Base-by-base conservation (phyloP, 2,113 vertebrate species). In the Plestiodon gilberti region DNA sequence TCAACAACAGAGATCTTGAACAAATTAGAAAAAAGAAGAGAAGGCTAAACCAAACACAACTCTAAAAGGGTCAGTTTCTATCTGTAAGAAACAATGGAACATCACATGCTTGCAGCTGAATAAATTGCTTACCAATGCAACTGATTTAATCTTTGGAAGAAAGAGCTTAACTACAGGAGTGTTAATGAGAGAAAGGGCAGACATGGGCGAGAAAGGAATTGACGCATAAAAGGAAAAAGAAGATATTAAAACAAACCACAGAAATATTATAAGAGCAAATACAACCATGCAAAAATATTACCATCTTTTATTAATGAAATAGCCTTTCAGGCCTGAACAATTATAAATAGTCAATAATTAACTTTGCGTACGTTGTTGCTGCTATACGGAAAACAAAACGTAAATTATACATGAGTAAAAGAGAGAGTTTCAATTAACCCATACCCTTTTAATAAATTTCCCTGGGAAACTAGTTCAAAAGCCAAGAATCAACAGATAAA, bases 391-490 rank as follows among this genome's bases (percentile, higher is more conserved):
- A 38, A 25, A 69, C 1, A 82, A 84, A 88, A 61, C 5, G 0
- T 74, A 65, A 6, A 65, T 64, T 73, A 84, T 15, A 61, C 76
- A 15, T n/a, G 55, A 69, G 62, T 1, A 4, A 67, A 48, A 81
- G 3, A 1, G 64, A 57, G 18, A 65, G 1, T 78, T 18, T 71
- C 2, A 82, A 20, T 89, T 85, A 88, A 70, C 5, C 4, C 20
- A 55, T 69, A 38, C 0, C 0, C 1, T 82, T 48, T 74, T 40
- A 83, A 14, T 1, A 78, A 43, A 87, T 89, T 5, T 62, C 17
- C 82, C 25, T 6, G 76, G 48, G 52, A 62, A 88, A 2, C 15
- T 79, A 77, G 85, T 73, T 89, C 52, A 89, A 11, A 64, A 83
- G 0, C 0, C 0, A 48, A 0, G 84, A 11, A 78, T 6, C 14